Evolutionary conservation across 2,113 vertebrate genomes (phyloP), one percentile per base, ranked within the genome.

Genomic region (Ibidorhyncha struthersii): DNA sequence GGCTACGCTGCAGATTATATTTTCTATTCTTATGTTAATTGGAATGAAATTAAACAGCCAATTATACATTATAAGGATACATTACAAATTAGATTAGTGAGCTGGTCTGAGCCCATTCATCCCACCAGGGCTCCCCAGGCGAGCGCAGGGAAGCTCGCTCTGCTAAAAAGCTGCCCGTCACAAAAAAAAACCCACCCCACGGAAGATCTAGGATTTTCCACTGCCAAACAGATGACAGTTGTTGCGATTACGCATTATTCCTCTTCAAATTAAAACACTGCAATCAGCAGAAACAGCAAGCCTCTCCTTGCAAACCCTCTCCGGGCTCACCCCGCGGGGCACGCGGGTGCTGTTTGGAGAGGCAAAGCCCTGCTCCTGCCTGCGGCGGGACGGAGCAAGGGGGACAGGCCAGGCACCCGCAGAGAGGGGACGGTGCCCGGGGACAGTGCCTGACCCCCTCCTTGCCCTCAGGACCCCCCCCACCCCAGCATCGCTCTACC

Each of bases 41-140:
- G 22, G 90, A 90, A 91, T 94, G 87, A 92, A 93, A 96, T 96
- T 82, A 88, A 94, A 83, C 80, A 96, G 92, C 67, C 95, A 96
- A 97, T 97, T 96, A 96, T 91, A 21, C 0, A 2, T 92, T 85
- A 63, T 77, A 50, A 80, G 87, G 94, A 59, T 92, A 96, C 74
- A 86, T 94, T 95, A 93, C 92, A 97, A 94, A 96, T 95, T 93
- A 97, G 88, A 95, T 95, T 95, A 96, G 78, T 2, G 41, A 93
- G 86, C 74, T 63, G 84, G 41, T 82, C 89, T 72, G 87, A 93
- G 82, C 63, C 45, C 84, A 74, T 88, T 90, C 95, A 90, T 96
- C 95, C 78, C 93, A 67, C 74, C 63, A 70, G 73, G 91, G 29
- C 86, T 82, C 89, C 5, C 20, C 56, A 38, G 0, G 15, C 2